phyloP scores from a whole-genome alignment of 2,888 invertebrate species.

The Patella pellucida region DNA sequence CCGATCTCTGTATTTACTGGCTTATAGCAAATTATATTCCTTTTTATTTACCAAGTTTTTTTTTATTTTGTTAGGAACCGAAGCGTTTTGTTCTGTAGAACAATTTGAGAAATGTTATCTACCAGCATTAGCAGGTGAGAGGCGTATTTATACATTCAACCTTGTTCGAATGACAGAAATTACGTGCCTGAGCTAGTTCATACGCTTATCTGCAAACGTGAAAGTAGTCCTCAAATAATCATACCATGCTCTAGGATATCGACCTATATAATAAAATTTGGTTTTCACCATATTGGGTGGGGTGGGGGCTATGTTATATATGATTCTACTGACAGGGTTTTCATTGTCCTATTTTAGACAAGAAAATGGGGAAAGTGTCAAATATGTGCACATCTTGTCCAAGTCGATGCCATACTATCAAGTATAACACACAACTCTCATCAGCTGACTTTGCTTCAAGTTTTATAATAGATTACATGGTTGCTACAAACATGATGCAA shows the following conservation, averaged over 20 bases:
- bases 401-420: not conserved
- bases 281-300: too few relatives aligned
- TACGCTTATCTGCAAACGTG: not conserved
- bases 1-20: too few relatives aligned
- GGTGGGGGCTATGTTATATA: too few relatives aligned
- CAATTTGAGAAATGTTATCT: constrained; percentile 8
- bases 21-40: not conserved
- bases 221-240: not conserved
- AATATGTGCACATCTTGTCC: not conserved
- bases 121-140: not conserved
- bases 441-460: constrained; percentile 20
- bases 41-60: not conserved
- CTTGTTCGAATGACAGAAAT: not conserved
- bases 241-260: too few relatives aligned
- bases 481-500: not conserved
- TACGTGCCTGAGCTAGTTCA: too few relatives aligned
- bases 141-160: not conserved
- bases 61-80: not conserved
- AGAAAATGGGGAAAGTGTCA: not conserved
- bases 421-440: not conserved
- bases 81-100: constrained; percentile 9
- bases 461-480: constrained; percentile 8
- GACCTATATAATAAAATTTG: too few relatives aligned
- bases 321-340: too few relatives aligned
- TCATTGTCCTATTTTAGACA: not conserved